These are phyloP conservation scores for Ceratosolen fusciceps DNA, from an alignment of 1,140 invertebrate genomes.

Conservation along the genomic window DNA sequence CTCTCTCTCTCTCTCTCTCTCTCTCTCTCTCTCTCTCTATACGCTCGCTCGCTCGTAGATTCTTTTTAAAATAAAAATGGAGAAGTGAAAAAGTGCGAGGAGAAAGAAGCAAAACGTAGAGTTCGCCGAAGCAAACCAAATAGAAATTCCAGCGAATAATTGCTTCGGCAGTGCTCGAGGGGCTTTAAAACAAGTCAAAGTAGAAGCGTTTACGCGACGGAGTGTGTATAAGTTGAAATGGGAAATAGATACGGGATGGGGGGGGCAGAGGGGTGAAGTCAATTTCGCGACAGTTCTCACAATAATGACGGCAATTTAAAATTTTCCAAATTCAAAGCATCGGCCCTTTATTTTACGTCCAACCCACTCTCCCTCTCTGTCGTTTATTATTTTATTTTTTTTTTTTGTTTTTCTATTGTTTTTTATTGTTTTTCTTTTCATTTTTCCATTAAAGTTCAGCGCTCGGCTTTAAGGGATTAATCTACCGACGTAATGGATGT, in stretches of 20 bases:
- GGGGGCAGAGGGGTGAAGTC: too few species aligned
- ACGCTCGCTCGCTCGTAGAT: background rate
- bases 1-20: background rate
- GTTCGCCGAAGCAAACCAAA: slow-evolving; percentile 38
- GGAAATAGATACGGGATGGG: background rate
- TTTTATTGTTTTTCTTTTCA: too few species aligned
- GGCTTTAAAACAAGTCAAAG: slow-evolving; percentile 34
- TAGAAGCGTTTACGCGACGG: background rate
- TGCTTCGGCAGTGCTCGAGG: slow-evolving; percentile 28
- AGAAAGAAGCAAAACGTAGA: slow-evolving; percentile 4
- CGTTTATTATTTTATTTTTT: too few species aligned
- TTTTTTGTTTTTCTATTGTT: too few species aligned
- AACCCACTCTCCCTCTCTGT: too few species aligned
- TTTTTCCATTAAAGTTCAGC: background rate
- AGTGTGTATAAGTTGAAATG: slow-evolving; percentile 7
- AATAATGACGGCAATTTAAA: background rate
- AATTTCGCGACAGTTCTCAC: background rate
- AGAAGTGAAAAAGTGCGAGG: background rate
- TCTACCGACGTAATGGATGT: background rate
- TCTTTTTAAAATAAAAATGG: background rate
- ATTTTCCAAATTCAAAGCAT: background rate
- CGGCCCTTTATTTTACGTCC: background rate
- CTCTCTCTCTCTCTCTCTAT: background rate
- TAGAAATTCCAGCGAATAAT: slow-evolving; percentile 49
- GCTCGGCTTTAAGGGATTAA: background rate